Conservation (phyloP, 2,797 vertebrate genomes). For the Kryptolebias ocellatus region DNA sequence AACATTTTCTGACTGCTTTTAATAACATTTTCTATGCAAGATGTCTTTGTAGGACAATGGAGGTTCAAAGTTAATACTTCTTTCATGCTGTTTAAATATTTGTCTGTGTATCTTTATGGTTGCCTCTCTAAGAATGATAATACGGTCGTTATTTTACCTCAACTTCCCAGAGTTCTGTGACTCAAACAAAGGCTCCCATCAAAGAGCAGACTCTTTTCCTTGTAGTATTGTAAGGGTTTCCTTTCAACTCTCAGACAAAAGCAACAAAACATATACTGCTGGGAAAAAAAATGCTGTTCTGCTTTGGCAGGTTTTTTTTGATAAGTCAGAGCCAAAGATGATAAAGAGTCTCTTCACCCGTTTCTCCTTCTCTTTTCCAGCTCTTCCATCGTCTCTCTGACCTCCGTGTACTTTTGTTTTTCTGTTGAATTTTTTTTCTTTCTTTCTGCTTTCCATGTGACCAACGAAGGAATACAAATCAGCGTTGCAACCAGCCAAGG, state of each 20-base stretch:
- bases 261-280: conserved; percentile 1
- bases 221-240: conserved; percentile 4
- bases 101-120: background rate
- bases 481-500: conserved; percentile 43
- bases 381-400: conserved; percentile 31
- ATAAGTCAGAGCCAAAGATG: conserved; percentile 15
- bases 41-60: background rate
- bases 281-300: conserved; percentile 1
- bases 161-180: background rate
- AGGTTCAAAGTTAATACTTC: background rate
- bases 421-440: conserved; percentile 39
- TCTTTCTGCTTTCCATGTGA: conserved; percentile 42
- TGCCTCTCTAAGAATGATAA: background rate
- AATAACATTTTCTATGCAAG: too few relatives aligned
- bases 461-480: conserved; percentile 54
- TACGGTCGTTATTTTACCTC: conserved; percentile 3
- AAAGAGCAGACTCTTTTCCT: conserved; percentile 23
- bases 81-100: background rate
- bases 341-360: conserved; percentile 7
- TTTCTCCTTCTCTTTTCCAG: background rate
- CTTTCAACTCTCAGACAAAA: conserved; percentile 1
- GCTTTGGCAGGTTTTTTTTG: conserved; percentile 8
- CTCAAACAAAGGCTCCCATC: background rate
- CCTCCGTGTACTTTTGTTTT: conserved; percentile 48
- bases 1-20: too few relatives aligned